Evolutionary conservation across 2,888 invertebrate species (phyloP), one percentile per base, ranked within the genome.

Genomic region (Drosophila borborema): DNA sequence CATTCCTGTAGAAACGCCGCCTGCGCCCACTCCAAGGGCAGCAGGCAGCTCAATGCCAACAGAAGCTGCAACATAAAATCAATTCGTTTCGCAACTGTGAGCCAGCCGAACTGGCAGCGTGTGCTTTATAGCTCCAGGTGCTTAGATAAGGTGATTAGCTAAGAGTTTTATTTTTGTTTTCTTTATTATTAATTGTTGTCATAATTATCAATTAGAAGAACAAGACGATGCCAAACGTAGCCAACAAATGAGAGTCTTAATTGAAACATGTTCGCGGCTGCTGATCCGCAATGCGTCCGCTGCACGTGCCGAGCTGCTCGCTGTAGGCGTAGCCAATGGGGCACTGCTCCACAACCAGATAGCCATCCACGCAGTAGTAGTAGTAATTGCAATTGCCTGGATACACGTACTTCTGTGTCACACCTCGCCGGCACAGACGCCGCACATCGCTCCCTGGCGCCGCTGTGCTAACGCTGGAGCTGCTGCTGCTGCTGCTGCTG

Each of bases 331-430:
- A 81, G 9, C 86, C 90, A 20, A 88, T 74, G 16, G 92, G 92
- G 66, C 91, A 92, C 55, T 90, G 89, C 48, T 89, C 91, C 34
- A 92, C 82, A 7, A 91, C 61, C 31, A 90, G 77, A 65, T 70
- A 84, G 1, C 87, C 87, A 40, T 86, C 74, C 4, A 88, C 46
- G 34, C 87, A 88, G 63, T 81, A 70, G 20, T 74, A 88, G 54
- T 80, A 88, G 20, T 88, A 89, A 41, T 88, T 87, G 49, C 81
- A 86, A 28, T 88, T 89, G 6, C 67, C 65, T 12, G 88, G 81
- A 65, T 89, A 88, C 16, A 45, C 64, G 38, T 72, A 84, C 56
- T 86, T 81, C 6, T 55, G 36, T 45, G 77, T 86, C 6, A 87
- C 64, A 1, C 89, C 87, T 3, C 49, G 72, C 4, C 40, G 72